Conservation (phyloP, 1,140 invertebrate species). For the Araneus ventricosus region DNA sequence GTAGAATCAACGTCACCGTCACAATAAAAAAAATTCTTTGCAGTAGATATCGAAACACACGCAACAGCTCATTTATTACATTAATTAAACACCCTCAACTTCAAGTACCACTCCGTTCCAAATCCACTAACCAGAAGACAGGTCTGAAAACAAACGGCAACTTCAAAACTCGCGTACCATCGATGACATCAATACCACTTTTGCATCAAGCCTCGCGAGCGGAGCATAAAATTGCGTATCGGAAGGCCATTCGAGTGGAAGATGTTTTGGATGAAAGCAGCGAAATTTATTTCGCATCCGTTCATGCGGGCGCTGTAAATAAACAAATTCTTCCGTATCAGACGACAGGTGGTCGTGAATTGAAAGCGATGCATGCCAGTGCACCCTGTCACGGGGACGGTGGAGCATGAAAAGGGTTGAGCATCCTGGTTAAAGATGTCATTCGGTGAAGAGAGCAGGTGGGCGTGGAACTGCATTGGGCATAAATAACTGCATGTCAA, state of each 20-base stretch:
- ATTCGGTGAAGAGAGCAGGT: not conserved
- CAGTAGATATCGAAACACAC: too few relatives aligned
- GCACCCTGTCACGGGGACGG: not conserved
- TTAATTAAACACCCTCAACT: too few relatives aligned
- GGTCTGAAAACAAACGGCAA: too few relatives aligned
- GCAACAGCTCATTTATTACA: too few relatives aligned
- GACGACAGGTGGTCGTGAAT: not conserved
- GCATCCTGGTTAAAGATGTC: not conserved
- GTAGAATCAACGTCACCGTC: too few relatives aligned
- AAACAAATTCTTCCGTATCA: not conserved
- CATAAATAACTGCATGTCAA: too few relatives aligned
- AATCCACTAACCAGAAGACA: too few relatives aligned
- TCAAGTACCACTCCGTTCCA: too few relatives aligned
- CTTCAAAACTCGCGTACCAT: not conserved
- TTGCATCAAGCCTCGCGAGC: not conserved
- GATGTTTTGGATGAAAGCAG: slow-evolving; percentile 8
- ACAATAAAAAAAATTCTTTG: too few relatives aligned
- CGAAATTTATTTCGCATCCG: not conserved
- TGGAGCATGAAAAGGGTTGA: not conserved
- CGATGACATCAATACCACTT: not conserved
- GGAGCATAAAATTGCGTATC: slow-evolving; percentile 1
- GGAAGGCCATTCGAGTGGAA: not conserved
- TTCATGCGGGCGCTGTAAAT: not conserved
- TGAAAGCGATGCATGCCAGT: not conserved
- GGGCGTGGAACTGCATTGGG: too few relatives aligned